Evolutionary conservation across 2,888 invertebrate species (phyloP), one percentile per base, ranked within the genome.

Genomic region (Gasteruption jaculator): DNA sequence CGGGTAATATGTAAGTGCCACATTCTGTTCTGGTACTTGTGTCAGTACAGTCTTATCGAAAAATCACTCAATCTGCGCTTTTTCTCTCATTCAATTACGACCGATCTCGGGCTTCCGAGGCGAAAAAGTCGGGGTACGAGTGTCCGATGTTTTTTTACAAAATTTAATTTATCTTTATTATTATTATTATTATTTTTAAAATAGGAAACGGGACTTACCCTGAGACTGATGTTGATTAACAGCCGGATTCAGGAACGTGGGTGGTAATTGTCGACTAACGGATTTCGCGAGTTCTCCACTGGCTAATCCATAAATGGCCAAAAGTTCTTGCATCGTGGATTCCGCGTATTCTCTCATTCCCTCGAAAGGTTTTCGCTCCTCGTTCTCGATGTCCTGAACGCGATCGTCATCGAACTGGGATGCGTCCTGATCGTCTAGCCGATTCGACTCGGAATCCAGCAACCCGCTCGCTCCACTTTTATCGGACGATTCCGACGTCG

Each of bases 271-370:
- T 48, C 71, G 63, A 43, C 71, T 65, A 43, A 73, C 63, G 48
- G 60, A 60, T 52, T 72, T 73, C 6, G 68, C 63, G 46, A 72
- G 58, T 46, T 74, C 75, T 30, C 71, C 71, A 32, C 71, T 71
- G 19, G 65, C 63, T 43, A 75, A 61, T 2, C 76, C 77, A 53
- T 75, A 77, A 54, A 76, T 74, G 41, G 74, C 74, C 41, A 77
- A 63, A 22, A 78, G 64, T 57, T 77, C 76, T 53, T 76, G 74
- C 76, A 77, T 75, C 41, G 76, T 75, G 45, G 71, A 73, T 52
- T 77, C 75, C 7, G 74, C 75, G 66, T 73, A 77, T 56, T 75
- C 74, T 46, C 73, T 72, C 63, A 77, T 71, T n/a, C 66, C 71
- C 38, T 68, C 68, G 46, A 58, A 58, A 1, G 63, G 62, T 35